phyloP scores from a whole-genome alignment of 2,888 invertebrate species.

The Tortricodes alternella region DNA sequence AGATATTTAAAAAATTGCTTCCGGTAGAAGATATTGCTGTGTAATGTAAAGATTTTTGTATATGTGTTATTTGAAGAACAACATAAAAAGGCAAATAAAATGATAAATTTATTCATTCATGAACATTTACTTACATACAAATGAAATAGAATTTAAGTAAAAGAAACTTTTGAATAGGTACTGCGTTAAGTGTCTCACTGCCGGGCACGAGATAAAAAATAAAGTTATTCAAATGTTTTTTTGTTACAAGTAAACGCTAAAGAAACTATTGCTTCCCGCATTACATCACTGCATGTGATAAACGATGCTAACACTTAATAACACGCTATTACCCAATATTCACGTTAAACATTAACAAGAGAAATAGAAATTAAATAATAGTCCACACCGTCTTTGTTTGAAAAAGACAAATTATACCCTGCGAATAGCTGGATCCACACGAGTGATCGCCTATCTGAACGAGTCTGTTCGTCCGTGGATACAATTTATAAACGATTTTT shows the following conservation, averaged over 20 bases:
- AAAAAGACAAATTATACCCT: constrained; percentile 11
- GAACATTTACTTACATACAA: too few relatives aligned
- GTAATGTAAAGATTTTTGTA: too few relatives aligned
- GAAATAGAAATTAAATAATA: constrained; percentile 27
- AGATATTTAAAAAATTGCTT: too few relatives aligned
- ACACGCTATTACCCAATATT: constrained; percentile 9
- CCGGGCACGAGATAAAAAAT: too few relatives aligned
- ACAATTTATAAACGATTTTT: constrained; percentile 15
- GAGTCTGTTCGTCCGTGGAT: constrained; percentile 21
- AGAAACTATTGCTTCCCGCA: constrained; percentile 7
- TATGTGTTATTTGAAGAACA: too few relatives aligned
- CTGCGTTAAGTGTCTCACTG: too few relatives aligned
- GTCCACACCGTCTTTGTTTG: constrained; percentile 6
- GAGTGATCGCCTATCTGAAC: constrained; percentile 8
- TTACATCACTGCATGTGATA: constrained; percentile 19
- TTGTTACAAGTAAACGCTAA: neutral
- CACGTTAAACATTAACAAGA: constrained; percentile 19
- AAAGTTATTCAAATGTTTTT: neutral
- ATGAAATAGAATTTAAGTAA: too few relatives aligned
- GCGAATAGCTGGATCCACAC: constrained; percentile 2
- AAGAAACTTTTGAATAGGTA: neutral
- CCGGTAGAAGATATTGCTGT: too few relatives aligned
- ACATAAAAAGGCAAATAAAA: too few relatives aligned
- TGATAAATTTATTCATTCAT: too few relatives aligned
- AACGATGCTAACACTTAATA: constrained; percentile 4